phyloP scores from a whole-genome alignment of 2,113 vertebrate genomes.

The Suncus etruscus region DNA sequence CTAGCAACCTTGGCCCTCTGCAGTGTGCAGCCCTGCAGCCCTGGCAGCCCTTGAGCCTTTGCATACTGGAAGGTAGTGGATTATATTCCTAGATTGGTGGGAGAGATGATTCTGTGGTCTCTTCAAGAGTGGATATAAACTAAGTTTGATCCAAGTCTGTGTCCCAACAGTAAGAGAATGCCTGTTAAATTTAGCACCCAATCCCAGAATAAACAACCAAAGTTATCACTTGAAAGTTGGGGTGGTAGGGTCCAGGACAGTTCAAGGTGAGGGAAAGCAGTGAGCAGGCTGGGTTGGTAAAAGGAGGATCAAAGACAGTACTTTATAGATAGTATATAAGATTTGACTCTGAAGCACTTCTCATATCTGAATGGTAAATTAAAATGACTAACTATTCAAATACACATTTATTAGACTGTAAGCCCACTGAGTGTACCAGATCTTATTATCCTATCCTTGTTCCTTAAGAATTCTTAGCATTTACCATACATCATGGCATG shows the following conservation, averaged over 20 bases:
- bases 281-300: neutral
- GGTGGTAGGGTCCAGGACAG: neutral
- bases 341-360: neutral
- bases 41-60: too few relatives aligned
- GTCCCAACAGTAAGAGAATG: neutral
- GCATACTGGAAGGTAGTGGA: too few relatives aligned
- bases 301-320: neutral
- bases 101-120: neutral
- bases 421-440: too few relatives aligned
- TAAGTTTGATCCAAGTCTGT: neutral
- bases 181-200: accelerated
- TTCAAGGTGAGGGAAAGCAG: too few relatives aligned
- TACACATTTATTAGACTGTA: too few relatives aligned
- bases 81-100: neutral
- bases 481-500: neutral
- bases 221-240: neutral
- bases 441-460: too few relatives aligned
- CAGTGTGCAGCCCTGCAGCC: too few relatives aligned
- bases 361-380: neutral
- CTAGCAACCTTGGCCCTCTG: too few relatives aligned
- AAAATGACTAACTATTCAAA: neutral
- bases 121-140: neutral
- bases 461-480: neutral
- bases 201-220: neutral
- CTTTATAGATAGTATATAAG: neutral